Base-by-base conservation (phyloP, 1,140 invertebrate genomes). In the Thereuonema tuberculata region DNA sequence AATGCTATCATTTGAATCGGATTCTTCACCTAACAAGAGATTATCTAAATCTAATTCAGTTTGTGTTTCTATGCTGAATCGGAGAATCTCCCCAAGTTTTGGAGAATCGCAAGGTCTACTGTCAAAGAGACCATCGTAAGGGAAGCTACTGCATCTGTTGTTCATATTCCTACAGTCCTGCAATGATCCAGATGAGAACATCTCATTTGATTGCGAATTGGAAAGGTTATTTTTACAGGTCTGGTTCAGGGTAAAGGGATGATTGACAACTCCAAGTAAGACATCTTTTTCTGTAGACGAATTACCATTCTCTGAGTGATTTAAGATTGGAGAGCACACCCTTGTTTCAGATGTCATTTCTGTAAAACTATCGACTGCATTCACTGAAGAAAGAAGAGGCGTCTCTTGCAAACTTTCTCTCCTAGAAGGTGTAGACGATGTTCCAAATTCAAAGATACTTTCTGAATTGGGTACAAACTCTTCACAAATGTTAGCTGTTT, bases 31-130 rank as follows among this genome's bases (percentile, higher is more conserved):
- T 5, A 20, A 20, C 5, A 46, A 24, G 3, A 57, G 25, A 14
- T 2, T 9, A 21, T 43, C 28, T 15, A 46, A 43, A 43, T 55
- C 21, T 25, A 55, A 29, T 55, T 58, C 57, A n/a, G 57, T 58
- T 58, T 58, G 57, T 23, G 57, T 58, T 58, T 58, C 57, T 15
- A 21, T 48, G 25, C 31, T 47, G 12, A 5, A 48, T 27, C 47
- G 5, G 25, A 5, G 27, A 48, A 12, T 23, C 17, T 48, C 23
- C 2, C 5, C 5, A 26, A 49, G 2, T 48, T 48, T 25, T 9
- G 5, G 3, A 26, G 2, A 49, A 3, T 24, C 14, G 28, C 23
- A 23, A 26, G 26, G 23, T 24, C 12, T 12, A 2, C 2, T 12
- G 14, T 3, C 5, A 56, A 56, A 46, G 9, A 46, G 12, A 12